Evolutionary conservation across 2,797 vertebrate species (phyloP).

Genomic region (Siniperca scherzeri): DNA sequence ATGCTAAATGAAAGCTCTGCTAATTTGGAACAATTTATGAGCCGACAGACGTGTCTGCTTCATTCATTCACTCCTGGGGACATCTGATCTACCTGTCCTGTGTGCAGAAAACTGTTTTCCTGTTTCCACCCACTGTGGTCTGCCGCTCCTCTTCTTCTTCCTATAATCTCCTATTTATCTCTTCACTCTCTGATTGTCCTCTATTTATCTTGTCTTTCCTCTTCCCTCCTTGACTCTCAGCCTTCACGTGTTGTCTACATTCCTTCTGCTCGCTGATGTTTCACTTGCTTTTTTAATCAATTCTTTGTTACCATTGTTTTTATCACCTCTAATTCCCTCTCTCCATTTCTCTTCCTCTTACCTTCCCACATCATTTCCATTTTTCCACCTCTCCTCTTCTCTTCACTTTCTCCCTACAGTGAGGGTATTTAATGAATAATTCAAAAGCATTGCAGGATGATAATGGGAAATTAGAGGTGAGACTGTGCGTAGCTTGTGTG

Average conservation of each 20-base stretch:
- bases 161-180: constrained; percentile 25
- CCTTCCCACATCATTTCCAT: constrained; percentile 60
- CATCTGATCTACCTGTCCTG: constrained; percentile 65
- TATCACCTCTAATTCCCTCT: constrained; percentile 42
- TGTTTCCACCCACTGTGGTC: constrained; percentile 13
- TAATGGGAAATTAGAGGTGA: constrained; percentile 81
- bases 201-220: background rate
- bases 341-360: constrained; percentile 12
- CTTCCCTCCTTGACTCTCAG: background rate
- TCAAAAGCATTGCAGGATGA: constrained; percentile 71
- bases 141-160: constrained; percentile 10
- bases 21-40: constrained; percentile 82
- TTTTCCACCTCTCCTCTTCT: constrained; percentile 49
- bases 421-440: constrained; percentile 75
- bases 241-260: constrained; percentile 4
- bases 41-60: constrained; percentile 61
- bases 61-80: constrained; percentile 53
- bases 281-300: constrained; percentile 20
- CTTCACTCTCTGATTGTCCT: background rate
- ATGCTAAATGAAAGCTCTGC: constrained; percentile 81
- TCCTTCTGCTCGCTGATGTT: constrained; percentile 1
- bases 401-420: constrained; percentile 57
- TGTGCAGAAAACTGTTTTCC: constrained; percentile 6
- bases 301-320: constrained; percentile 49
- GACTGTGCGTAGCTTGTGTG: constrained; percentile 52